Conservation (phyloP, 1,140 invertebrate genomes). For the Eubasilissa regina region DNA sequence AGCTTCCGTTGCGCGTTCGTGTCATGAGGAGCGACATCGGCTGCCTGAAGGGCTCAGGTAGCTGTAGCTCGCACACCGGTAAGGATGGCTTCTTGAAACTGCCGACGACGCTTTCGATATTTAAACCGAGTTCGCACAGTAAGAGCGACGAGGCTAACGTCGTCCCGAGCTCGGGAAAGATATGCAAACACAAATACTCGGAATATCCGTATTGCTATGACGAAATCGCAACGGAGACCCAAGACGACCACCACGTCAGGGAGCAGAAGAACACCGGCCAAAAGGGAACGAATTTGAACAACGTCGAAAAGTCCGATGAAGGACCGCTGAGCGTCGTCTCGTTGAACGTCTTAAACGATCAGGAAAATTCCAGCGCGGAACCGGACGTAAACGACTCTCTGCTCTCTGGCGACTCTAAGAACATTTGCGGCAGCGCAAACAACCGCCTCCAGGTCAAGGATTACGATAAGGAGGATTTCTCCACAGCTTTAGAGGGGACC, state of each 20-base stretch:
- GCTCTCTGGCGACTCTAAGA: slow-evolving; percentile 64
- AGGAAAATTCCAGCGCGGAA: slow-evolving; percentile 59
- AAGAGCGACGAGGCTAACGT: slow-evolving; percentile 60
- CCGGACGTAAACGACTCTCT: slow-evolving; percentile 69
- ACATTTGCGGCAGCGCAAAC: slow-evolving; percentile 57
- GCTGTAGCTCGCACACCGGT: slow-evolving; percentile 64
- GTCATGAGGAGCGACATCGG: slow-evolving; percentile 77
- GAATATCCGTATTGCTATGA: slow-evolving; percentile 89
- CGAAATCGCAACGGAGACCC: slow-evolving; percentile 81
- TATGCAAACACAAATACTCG: slow-evolving; percentile 88
- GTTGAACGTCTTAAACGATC: slow-evolving; percentile 65
- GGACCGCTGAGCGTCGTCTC: slow-evolving; percentile 68
- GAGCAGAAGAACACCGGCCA: slow-evolving; percentile 62
- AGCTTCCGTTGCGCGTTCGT: slow-evolving; percentile 76
- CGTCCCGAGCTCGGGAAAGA: slow-evolving; percentile 72
- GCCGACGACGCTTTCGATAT: slow-evolving; percentile 26
- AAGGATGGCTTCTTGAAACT: slow-evolving; percentile 51
- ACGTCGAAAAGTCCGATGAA: slow-evolving; percentile 64
- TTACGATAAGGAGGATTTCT: slow-evolving; percentile 57
- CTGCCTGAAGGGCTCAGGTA: slow-evolving; percentile 71
- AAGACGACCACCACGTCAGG: slow-evolving; percentile 74
- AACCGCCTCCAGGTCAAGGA: slow-evolving; percentile 70
- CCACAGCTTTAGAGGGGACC: neutral
- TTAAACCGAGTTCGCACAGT: slow-evolving; percentile 43
- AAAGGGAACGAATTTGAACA: slow-evolving; percentile 46